Evolutionary conservation across 2,797 vertebrate species (phyloP).

Genomic region (Onychomys arenicola): DNA sequence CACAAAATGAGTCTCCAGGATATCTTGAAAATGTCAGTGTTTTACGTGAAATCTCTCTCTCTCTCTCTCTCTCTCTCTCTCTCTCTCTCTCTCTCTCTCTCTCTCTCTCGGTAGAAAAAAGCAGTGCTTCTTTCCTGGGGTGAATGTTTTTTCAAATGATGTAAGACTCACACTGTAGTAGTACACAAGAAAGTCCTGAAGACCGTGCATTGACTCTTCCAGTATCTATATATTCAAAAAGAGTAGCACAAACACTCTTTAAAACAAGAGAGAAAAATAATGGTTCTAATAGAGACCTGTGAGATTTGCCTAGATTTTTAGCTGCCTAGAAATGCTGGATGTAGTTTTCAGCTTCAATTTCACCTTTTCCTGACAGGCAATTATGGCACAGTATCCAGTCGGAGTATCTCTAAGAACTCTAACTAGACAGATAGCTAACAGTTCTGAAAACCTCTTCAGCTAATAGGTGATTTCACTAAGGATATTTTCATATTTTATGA

Average conservation of each 20-base stretch:
- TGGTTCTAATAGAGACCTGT: not conserved
- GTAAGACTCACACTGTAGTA: not conserved
- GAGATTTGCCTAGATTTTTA: constrained; percentile 15
- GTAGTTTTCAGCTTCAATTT: constrained; percentile 9
- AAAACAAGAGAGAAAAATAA: not conserved
- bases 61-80: not conserved
- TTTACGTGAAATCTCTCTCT: not conserved
- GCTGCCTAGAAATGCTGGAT: not conserved
- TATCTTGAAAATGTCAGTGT: constrained; percentile 37
- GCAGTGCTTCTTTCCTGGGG: not conserved
- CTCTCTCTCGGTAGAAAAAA: not conserved
- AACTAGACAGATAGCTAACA: not conserved
- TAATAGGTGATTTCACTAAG: not conserved
- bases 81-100: not conserved
- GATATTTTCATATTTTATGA: constrained; percentile 24
- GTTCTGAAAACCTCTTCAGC: not conserved
- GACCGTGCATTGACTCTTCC: not conserved
- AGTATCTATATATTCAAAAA: not conserved
- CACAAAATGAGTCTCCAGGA: not conserved
- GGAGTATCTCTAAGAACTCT: not conserved
- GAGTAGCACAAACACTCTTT: not conserved
- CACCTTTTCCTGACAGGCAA: constrained; percentile 16
- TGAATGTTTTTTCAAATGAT: constrained; percentile 5
- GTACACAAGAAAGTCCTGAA: not conserved
- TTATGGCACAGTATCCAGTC: not conserved